These are phyloP conservation scores for Halictus rubicundus DNA, from an alignment of 1,140 invertebrate genomes.

Conservation along the genomic window DNA sequence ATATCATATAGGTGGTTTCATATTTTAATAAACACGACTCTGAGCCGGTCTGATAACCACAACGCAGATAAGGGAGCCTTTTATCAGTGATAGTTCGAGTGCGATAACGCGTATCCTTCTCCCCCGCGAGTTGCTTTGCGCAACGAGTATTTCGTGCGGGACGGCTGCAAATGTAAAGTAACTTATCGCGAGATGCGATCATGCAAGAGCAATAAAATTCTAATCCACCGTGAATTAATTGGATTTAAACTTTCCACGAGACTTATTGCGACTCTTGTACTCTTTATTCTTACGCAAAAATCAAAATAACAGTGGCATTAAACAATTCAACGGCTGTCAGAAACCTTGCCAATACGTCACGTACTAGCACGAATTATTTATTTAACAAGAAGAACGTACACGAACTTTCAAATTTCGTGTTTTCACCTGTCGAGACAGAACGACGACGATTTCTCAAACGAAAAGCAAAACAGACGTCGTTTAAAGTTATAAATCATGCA, in stretches of 20 bases:
- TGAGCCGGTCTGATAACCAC: neutral
- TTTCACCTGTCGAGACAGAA: neutral
- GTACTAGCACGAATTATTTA: neutral
- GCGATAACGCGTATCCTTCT: slow-evolving; percentile 21
- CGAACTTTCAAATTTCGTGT: neutral
- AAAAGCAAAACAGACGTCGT: slow-evolving; percentile 3
- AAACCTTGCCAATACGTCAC: too few species aligned
- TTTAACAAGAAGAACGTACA: neutral
- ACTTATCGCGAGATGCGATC: slow-evolving; percentile 3
- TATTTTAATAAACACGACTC: too few species aligned
- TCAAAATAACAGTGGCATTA: too few species aligned
- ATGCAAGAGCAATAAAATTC: neutral
- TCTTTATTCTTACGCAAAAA: too few species aligned
- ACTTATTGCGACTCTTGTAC: too few species aligned
- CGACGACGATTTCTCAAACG: neutral
- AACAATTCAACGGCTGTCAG: too few species aligned
- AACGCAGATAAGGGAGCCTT: slow-evolving; percentile 31
- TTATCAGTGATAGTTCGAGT: neutral
- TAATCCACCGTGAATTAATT: neutral
- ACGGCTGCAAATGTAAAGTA: neutral
- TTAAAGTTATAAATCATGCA: slow-evolving; percentile 19
- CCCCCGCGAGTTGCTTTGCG: neutral
- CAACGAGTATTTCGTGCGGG: neutral
- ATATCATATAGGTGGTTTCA: too few species aligned
- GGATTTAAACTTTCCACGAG: neutral